A percentile compares a stretch with the other conserved stretches of the same genome.
phyloP scores from a whole-genome alignment of 2,888 invertebrate genomes.

The Notocelia uddmanniana region DNA sequence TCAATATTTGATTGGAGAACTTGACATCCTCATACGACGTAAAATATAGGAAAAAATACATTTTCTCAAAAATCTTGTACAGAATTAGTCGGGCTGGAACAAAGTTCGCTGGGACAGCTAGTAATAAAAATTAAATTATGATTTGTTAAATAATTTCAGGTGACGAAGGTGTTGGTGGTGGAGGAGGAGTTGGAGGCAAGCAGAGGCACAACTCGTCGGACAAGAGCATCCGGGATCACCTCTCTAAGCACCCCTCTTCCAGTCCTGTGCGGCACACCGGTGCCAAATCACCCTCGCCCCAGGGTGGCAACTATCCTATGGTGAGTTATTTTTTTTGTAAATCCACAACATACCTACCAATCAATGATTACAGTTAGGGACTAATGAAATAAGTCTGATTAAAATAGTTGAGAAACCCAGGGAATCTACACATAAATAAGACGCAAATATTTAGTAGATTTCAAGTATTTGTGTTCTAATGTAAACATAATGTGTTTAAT shows the following conservation, averaged over 20 bases:
- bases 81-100: too few species aligned
- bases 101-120: too few species aligned
- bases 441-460: neutral
- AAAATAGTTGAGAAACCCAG: neutral
- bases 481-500: conserved; percentile 19
- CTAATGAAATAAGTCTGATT: neutral
- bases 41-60: too few species aligned
- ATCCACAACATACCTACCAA: neutral
- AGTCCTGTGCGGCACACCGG: conserved; percentile 93
- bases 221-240: conserved; percentile 97
- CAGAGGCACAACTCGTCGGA: conserved; percentile 83
- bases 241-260: conserved; percentile 92
- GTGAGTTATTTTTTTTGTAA: conserved; percentile 85
- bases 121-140: conserved; percentile 10
- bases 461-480: neutral
- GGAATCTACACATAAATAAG: neutral
- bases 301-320: conserved; percentile 93
- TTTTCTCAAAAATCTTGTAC: too few species aligned
- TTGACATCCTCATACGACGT: too few species aligned
- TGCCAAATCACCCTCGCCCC: conserved; percentile 93
- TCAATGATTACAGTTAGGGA: neutral
- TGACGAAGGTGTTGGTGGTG: conserved; percentile 85
- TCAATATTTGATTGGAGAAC: too few species aligned
- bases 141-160: conserved; percentile 61
- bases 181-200: conserved; percentile 84